Base-by-base conservation (phyloP, 2,888 invertebrate species). In the Eupithecia dodoneata region DNA sequence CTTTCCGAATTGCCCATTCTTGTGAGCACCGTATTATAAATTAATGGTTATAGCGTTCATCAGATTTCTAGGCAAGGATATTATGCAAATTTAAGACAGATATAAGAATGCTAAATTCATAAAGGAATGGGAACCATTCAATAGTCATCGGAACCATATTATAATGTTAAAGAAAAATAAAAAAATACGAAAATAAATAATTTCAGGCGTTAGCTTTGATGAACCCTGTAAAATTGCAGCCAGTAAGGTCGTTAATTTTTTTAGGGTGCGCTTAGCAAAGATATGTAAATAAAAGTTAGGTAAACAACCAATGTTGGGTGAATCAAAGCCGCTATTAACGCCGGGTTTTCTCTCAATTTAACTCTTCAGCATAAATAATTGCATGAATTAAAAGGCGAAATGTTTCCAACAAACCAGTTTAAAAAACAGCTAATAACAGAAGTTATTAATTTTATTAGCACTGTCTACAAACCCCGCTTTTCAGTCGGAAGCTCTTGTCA, bases 1-100 rank as follows among this genome's bases (percentile, higher is more conserved):
- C 72, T 47, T 45, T 18, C 13, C 13, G 12, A 65, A 70, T 70
- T 18, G 70, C 70, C 70, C 70, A 49, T 70, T 70, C 70, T 55
- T 71, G 49, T 70, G 70, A 55, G 44, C 49, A 13, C 41, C 18
- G 71, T 4, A 71, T 71, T 49, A 47, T 18, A 70, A 42, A 18
- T 70, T n/a, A 70, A 70, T 30, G 18, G 70, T 18, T 12, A 45
- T 70, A 18, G 12, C n/a, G 2, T 70, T 70, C 30, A 47, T 18
- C 18, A n/a, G 45, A 45, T 18, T 4, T 5, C 9, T 45, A 45
- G 41, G 63, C 42, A 42, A 9, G 42, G 7, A 66, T 66, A 7
- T 41, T 66, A 42, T 42, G 42, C 15, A 42, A 66, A 63, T 30
- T 63, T 30, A 63, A 30, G 30, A 63, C 18, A 12, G 4, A 63